Evolutionary conservation across 1,140 invertebrate species (phyloP).

Genomic region (Trichoplusia ni): DNA sequence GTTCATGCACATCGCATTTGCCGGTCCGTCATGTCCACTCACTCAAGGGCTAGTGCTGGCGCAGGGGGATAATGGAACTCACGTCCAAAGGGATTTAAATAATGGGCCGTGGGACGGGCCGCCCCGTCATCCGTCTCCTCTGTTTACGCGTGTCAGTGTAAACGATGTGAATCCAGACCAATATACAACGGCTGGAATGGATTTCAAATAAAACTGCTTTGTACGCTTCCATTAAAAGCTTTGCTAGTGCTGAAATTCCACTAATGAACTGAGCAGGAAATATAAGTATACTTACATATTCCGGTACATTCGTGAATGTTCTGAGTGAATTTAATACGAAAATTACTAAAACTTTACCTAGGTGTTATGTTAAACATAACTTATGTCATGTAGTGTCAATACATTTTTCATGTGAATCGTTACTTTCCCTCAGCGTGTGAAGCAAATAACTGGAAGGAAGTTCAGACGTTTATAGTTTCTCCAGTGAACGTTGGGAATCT

Average conservation of each 20-base stretch:
- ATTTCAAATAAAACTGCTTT: slow-evolving; percentile 7
- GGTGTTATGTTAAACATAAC: not conserved
- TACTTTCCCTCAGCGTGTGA: not conserved
- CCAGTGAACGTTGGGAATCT: slow-evolving; percentile 2
- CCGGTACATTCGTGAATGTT: no score
- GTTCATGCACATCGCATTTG: slow-evolving; percentile 35
- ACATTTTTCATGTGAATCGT: not conserved
- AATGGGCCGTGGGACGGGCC: slow-evolving; percentile 35
- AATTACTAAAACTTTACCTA: no score
- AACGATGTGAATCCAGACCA: slow-evolving; percentile 21
- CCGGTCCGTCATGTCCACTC: slow-evolving; percentile 35
- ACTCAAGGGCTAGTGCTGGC: slow-evolving; percentile 32
- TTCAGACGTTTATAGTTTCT: slow-evolving; percentile 5
- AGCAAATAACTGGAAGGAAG: not conserved
- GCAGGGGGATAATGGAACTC: slow-evolving; percentile 44
- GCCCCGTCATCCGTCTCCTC: slow-evolving; percentile 27
- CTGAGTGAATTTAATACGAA: no score
- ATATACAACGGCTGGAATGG: not conserved
- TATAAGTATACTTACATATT: no score
- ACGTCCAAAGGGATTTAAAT: slow-evolving; percentile 47
- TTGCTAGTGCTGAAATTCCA: not conserved
- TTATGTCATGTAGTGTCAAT: no score
- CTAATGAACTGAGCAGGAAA: no score
- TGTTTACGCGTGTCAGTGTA: slow-evolving; percentile 32
- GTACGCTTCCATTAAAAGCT: not conserved